Base-by-base conservation (phyloP, 2,797 vertebrate genomes). In the Sebastes diploproa region DNA sequence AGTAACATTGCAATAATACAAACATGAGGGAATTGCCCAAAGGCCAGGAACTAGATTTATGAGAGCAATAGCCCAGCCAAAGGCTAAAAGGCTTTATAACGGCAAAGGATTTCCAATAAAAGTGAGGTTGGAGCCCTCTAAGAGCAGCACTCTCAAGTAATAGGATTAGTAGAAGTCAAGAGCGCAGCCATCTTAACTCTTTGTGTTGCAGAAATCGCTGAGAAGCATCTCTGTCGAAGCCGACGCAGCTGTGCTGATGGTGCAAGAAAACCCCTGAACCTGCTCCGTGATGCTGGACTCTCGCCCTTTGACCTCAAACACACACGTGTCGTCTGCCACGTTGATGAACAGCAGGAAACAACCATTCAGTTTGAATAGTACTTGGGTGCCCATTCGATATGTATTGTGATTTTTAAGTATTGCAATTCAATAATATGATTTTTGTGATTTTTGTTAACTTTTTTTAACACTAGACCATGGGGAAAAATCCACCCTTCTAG, bases 101-200 rank as follows among this genome's bases (percentile, higher is more conserved):
- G 62, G 91, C 92, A 94, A 93, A 90, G 89, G 94, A 95, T 95
- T 95, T 95, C 93, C 92, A 95, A 95, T 94, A 95, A 95, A 95
- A 94, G 90, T 91, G 84, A 94, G 91, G 94, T 93, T 94, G 92
- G 83, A 91, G 88, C 90, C 92, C 89, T 92, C 89, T 94, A 94
- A 95, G 92, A 94, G 94, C 93, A 90, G 89, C 89, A 94, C 93
- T 94, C 93, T 86, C 76, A 32, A 91, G 92, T 95, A 95, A 95
- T 94, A 93, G 94, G 95, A 95, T 96, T 95, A 95, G 88, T 74
- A 81, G 83, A 92, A 95, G 91, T 95, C 92, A 93, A 89, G 89
- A 92, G 93, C 86, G 83, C 46, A 82, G 85, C 86, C 92, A 88
- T 93, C 86, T 93, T 94, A 90, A 92, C 91, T 92, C 91, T 93